Evolutionary conservation across 1,140 invertebrate species (phyloP), one percentile per base, ranked within the genome.

Genomic region (Himalopsyche phryganea): DNA sequence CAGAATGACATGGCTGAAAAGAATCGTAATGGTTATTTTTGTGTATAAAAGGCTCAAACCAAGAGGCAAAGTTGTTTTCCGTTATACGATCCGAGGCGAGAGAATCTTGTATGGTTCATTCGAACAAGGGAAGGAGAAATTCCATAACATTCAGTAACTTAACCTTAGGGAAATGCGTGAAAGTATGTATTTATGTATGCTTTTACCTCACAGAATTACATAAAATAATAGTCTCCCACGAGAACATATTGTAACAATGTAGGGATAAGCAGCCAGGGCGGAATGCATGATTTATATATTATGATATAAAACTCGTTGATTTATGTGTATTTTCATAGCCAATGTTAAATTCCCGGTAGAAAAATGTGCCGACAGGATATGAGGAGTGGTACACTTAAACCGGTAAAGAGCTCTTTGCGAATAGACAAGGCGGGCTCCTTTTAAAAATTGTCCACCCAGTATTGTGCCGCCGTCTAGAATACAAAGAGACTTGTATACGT

Each of bases 271-370:
- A 40, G 50, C 48, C 14, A 50, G 50, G 50, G 35, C 60, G 38
- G 36, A 50, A 51, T 52, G 50, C 56, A 51, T 63, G 61, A 63
- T 63, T 63, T 63, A 63, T 63, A 48, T 56, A 55, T 54, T 50
- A 54, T 54, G 56, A 59, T 63, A 63, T 63, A 63, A 63, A 63
- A 63, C 46, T 59, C 50, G 60, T 40, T 63, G 61, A 63, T 63
- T 63, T 63, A 63, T 53, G 51, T 32, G 51, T 44, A 57, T 51
- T 54, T 57, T 53, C 50, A 46, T 56, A 51, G 46, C 56, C 49
- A 51, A 59, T 50, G 49, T 44, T 56, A 56, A 53, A 57, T 48
- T 44, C 48, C 42, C 13, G 50, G n/a, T 15, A 13, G n/a, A 15
- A 15, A 40, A 15, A 40, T 40, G 38, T 40, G 38, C n/a, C 38